Base-by-base conservation (phyloP, 2,797 vertebrate species). In the Sorex maritimensis region DNA sequence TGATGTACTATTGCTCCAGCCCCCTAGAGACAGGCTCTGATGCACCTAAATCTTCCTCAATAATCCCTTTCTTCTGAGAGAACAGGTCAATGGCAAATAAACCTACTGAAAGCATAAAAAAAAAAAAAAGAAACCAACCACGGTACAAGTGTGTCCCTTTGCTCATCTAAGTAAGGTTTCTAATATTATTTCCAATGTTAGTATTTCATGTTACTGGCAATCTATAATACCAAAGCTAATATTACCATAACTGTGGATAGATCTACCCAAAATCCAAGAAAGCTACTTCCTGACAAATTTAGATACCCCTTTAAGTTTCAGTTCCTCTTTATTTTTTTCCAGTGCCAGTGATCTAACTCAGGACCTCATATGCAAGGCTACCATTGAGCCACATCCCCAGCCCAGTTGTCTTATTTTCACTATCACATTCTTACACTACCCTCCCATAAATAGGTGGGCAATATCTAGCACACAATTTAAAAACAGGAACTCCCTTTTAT, bases 401-500 rank as follows among this genome's bases (percentile, higher is more conserved):
- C 28, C 21, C 65, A 26, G 65, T 67, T 65, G 65, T 28, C 65
- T 28, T 67, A 26, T 67, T 90, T 95, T 81, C 71, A 67, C 24
- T 74, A 30, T 61, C 11, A 44, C 30, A 65, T 3, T 93, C 77
- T 46, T 81, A 88, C 72, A 82, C 91, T 94, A 86, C 34, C 41
- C 90, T 92, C 81, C 63, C 34, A 68, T 14, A 30, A 92, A 83
- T 4, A 82, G 28, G 55, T 83, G 61, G 28, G 69, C 28, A 58
- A 23, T 65, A 82, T 17, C 55, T 86, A 94, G 52, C 13, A 84
- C 24, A 84, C 49, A 95, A 72, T 79, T 79, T 92, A 73, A 87
- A 49, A 26, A 88, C 2, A 91, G 52, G 38, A 92, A 94, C 2
- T 95, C 72, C 88, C 90, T 81, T 79, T 86, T 49, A 93, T 88